These are phyloP conservation scores for Dermatemys mawii DNA, from an alignment of 2,113 vertebrate species.

Conservation along the genomic window DNA sequence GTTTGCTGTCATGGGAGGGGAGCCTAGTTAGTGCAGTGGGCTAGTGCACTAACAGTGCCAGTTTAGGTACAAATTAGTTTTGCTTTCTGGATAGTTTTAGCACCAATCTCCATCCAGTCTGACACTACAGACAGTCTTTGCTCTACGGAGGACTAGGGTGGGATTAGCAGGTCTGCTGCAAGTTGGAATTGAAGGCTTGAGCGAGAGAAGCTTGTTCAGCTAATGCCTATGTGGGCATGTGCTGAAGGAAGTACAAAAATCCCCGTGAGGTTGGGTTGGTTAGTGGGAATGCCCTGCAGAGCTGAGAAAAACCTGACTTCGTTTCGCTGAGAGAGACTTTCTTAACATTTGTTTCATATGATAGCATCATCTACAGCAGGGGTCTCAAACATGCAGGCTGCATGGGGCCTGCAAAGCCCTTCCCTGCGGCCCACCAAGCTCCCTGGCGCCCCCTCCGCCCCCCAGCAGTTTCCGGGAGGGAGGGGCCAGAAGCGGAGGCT, in stretches of 20 bases:
- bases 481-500: too few relatives aligned
- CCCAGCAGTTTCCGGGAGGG: too few relatives aligned
- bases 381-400: too few relatives aligned
- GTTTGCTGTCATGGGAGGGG: not conserved
- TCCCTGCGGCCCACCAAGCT: too few relatives aligned
- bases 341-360: not conserved
- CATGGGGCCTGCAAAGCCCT: too few relatives aligned
- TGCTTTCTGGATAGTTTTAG: not conserved
- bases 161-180: not conserved
- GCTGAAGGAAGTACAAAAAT: not conserved
- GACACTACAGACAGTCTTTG: not conserved
- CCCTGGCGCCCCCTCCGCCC: too few relatives aligned
- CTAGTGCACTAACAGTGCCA: not conserved
- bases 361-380: fast-evolving
- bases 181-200: not conserved
- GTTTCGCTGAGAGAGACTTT: not conserved
- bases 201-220: not conserved
- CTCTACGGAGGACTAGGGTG: not conserved
- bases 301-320: not conserved
- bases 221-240: not conserved
- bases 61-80: not conserved
- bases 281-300: not conserved
- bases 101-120: not conserved
- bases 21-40: not conserved
- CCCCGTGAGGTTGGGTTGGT: not conserved